phyloP scores from a whole-genome alignment of 2,797 vertebrate species.

The Vultur gryphus region DNA sequence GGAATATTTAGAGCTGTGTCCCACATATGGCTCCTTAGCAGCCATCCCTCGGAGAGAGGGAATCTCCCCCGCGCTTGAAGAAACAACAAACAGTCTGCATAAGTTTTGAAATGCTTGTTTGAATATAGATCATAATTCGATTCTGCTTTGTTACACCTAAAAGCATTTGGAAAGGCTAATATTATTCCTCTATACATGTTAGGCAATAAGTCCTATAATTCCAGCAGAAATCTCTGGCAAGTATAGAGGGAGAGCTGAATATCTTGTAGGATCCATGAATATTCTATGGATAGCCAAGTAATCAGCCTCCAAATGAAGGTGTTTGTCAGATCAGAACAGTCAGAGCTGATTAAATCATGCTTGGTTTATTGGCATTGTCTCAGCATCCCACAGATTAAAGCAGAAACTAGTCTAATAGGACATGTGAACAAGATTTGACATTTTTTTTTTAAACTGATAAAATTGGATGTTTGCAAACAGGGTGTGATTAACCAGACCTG shows the following conservation, averaged over 20 bases:
- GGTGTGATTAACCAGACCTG: constrained; percentile 59
- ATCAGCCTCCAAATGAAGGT: constrained; percentile 52
- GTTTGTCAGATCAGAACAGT: constrained; percentile 58
- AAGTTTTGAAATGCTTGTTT: background rate
- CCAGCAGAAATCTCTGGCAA: constrained; percentile 14
- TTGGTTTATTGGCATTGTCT: constrained; percentile 63
- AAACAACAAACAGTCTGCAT: background rate
- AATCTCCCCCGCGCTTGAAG: background rate
- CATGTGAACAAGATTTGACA: constrained; percentile 48
- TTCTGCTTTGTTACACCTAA: background rate
- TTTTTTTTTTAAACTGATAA: constrained; percentile 52
- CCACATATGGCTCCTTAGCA: background rate
- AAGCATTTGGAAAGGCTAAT: background rate
- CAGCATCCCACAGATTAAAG: constrained; percentile 51
- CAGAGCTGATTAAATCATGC: constrained; percentile 61
- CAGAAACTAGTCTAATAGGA: constrained; percentile 54
- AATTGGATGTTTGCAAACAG: constrained; percentile 55
- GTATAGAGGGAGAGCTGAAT: constrained; percentile 21
- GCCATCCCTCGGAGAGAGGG: background rate
- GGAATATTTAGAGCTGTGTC: background rate
- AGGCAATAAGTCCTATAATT: constrained; percentile 9
- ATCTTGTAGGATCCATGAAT: constrained; percentile 41
- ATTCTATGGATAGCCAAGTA: constrained; percentile 59
- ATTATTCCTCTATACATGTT: background rate
- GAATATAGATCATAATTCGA: background rate